A percentile compares a stretch with the other conserved stretches of the same genome.
phyloP scores from a whole-genome alignment of 2,797 vertebrate species.

The Mus spretus region DNA sequence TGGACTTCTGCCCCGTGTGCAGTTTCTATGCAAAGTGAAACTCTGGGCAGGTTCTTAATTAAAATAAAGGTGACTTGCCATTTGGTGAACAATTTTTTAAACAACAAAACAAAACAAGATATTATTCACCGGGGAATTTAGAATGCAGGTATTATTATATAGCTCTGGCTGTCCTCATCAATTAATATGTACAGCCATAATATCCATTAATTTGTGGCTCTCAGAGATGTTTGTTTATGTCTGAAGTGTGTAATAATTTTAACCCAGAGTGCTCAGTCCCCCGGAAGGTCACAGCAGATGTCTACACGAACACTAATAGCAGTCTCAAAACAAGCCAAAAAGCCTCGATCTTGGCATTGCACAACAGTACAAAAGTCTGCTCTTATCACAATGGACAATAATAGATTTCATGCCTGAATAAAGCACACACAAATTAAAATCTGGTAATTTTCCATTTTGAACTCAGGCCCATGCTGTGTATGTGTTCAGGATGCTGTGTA shows the following conservation, averaged over 20 bases:
- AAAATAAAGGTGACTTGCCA: constrained; percentile 34
- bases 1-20: constrained; percentile 16
- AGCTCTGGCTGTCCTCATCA: constrained; percentile 33
- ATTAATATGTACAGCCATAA: constrained; percentile 24
- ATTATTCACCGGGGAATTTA: background rate
- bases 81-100: constrained; percentile 17
- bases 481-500: background rate
- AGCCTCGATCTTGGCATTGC: background rate
- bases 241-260: constrained; percentile 23
- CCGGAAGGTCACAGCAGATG: background rate
- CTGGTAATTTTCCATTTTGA: constrained; percentile 17
- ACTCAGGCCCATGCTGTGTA: background rate
- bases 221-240: constrained; percentile 7
- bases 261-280: background rate
- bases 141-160: background rate
- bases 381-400: background rate
- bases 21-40: background rate
- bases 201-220: background rate
- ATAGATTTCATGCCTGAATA: constrained; percentile 6
- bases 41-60: background rate
- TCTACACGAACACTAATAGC: background rate
- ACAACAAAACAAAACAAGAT: background rate
- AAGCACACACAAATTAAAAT: background rate
- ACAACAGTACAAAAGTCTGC: background rate
- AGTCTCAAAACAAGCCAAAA: constrained; percentile 11